Conservation (phyloP, 1,140 invertebrate species). For the Pomacea maculata region DNA sequence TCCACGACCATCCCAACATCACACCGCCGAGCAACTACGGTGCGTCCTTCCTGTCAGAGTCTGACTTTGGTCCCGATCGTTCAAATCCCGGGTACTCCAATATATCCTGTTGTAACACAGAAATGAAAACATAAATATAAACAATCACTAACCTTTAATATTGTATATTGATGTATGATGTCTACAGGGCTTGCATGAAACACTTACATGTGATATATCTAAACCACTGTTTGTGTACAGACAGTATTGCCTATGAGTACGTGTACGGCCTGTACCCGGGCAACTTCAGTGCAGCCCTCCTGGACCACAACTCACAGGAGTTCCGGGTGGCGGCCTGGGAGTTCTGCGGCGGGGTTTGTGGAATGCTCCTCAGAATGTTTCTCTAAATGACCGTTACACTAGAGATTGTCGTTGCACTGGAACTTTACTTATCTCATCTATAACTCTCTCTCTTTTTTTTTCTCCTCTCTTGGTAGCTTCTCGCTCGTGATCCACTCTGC, state of each 20-base stretch:
- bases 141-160: no score
- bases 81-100: no score
- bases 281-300: constrained; percentile 12
- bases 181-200: no score
- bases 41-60: background rate
- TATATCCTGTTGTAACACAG: no score
- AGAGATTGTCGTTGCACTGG: background rate
- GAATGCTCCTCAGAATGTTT: background rate
- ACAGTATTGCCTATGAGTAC: constrained; percentile 25
- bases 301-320: constrained; percentile 13
- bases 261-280: constrained; percentile 21
- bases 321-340: constrained; percentile 21
- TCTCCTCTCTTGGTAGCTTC: no score
- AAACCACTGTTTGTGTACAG: background rate
- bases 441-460: no score
- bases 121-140: no score
- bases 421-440: background rate
- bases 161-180: no score
- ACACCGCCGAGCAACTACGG: constrained; percentile 9
- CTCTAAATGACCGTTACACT: background rate
- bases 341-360: constrained; percentile 31
- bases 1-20: background rate
- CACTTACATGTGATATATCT: no score
- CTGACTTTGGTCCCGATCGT: no score
- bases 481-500: no score